Evolutionary conservation across 1,140 invertebrate genomes (phyloP), one percentile per base, ranked within the genome.

Genomic region (Drosophila obscura): DNA sequence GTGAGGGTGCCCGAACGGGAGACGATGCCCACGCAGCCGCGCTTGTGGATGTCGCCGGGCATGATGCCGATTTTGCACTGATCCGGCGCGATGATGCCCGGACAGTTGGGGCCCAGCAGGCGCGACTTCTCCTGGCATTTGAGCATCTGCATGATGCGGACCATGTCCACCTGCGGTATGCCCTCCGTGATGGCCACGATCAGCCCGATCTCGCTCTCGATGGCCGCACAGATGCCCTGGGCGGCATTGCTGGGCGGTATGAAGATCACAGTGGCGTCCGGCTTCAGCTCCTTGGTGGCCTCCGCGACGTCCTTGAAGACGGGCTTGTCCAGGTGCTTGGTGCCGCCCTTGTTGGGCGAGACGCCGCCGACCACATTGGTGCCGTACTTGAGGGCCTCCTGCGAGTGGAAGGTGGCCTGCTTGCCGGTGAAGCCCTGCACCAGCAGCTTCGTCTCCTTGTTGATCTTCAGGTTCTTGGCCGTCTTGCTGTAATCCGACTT

Each of bases 11-110:
- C 99, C 45, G 99, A 99, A 71, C 99, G 94, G 9, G 98, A 99
- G 2, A 99, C 99, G 76, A 99, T 98, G 71, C 98, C 98, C 79
- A 99, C 95, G 91, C 94, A 94, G 35, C 98, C 98, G 85, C 94
- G 95, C 92, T 97, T 96, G 92, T 99, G 98, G 77, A 99, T 98
- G 81, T 99, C 96, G 6, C 97, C 98, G 13, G 99, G 99, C 99
- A 99, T 99, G 77, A 99, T 99, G 58, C 99, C 99, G 92, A 99
- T 99, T 94, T 99, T 99, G 92, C 99, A 99, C 94, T 98, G 93
- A 77, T 96, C 96, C 3, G 97, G 96, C n/a, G 96, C 97, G 91
- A 99, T 99, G 81, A 99, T 98, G 72, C 99, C 99, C 41, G 99
- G 99, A 92, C 98, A 99, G 92, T 99, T 99, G 31, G 98, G 99